A percentile compares a stretch with the other conserved stretches of the same genome.
Conservation (phyloP, 1,140 invertebrate genomes). For the Rhizoglyphus robini region DNA sequence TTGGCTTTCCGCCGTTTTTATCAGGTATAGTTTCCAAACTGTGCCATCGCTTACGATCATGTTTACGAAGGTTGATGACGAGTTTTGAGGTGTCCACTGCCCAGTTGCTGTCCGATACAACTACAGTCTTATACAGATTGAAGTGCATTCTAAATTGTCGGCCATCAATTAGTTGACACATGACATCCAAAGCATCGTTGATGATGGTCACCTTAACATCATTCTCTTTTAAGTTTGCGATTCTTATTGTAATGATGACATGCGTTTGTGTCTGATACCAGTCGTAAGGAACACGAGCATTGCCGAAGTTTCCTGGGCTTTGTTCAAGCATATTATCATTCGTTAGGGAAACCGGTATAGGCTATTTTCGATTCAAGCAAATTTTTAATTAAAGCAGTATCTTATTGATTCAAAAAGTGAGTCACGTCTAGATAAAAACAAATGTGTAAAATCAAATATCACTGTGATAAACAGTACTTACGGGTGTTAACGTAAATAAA, state of each 20-base stretch:
- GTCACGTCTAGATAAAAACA: not conserved
- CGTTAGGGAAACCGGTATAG: too few relatives aligned
- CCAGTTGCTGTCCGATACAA: constrained; percentile 23
- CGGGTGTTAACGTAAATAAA: too few relatives aligned
- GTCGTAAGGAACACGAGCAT: constrained; percentile 23
- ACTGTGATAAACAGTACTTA: too few relatives aligned
- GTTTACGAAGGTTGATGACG: constrained; percentile 23
- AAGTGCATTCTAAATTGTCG: constrained; percentile 21
- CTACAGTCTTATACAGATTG: constrained; percentile 21
- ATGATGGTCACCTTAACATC: constrained; percentile 24
- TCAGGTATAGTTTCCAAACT: constrained; percentile 21
- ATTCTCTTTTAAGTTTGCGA: constrained; percentile 24
- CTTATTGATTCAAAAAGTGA: not conserved
- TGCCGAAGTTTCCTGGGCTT: constrained; percentile 20
- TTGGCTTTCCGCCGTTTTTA: constrained; percentile 5
- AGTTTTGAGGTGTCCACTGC: constrained; percentile 22
- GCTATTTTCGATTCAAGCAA: too few relatives aligned
- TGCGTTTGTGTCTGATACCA: constrained; percentile 24
- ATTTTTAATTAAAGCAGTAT: too few relatives aligned
- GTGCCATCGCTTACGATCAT: constrained; percentile 23
- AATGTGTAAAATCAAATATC: not conserved
- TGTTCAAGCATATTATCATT: constrained; percentile 19
- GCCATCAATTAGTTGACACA: constrained; percentile 19
- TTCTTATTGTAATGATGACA: constrained; percentile 21
- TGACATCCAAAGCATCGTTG: constrained; percentile 22